A percentile compares a stretch with the other conserved stretches of the same genome.
These are phyloP conservation scores for Leuciscus waleckii DNA, from an alignment of 2,797 vertebrate species.

Conservation along the genomic window DNA sequence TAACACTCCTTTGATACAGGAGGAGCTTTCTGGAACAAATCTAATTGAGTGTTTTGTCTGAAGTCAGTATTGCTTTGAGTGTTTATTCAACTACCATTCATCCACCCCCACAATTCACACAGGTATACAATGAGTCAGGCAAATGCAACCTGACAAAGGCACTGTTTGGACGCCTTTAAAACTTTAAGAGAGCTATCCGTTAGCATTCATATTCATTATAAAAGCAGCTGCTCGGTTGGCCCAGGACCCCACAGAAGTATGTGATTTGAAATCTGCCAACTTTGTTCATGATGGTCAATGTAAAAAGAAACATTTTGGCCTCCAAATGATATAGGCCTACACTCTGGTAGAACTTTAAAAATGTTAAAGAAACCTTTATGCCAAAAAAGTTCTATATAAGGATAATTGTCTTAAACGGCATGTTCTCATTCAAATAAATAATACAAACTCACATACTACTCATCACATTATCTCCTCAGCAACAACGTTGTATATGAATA, in stretches of 20 bases:
- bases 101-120: slow-evolving; percentile 43
- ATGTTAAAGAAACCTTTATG: too few relatives aligned
- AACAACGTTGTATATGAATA: too few relatives aligned
- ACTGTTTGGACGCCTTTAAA: not conserved
- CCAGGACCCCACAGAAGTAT: not conserved
- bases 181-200: not conserved
- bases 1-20: slow-evolving; percentile 41
- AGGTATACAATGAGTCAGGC: slow-evolving; percentile 11
- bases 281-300: not conserved
- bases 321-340: not conserved
- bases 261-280: not conserved
- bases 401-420: too few relatives aligned
- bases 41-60: slow-evolving; percentile 25
- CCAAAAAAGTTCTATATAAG: too few relatives aligned
- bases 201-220: not conserved
- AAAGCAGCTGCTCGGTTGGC: not conserved
- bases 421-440: too few relatives aligned
- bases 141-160: not conserved
- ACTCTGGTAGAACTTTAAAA: not conserved
- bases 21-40: slow-evolving; percentile 14
- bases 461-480: too few relatives aligned
- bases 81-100: slow-evolving; percentile 28
- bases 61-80: slow-evolving; percentile 41
- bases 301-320: not conserved
- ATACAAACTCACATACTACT: too few relatives aligned